These are phyloP conservation scores for Pteruthius melanotis DNA, from an alignment of 2,113 vertebrate species.

Conservation along the genomic window DNA sequence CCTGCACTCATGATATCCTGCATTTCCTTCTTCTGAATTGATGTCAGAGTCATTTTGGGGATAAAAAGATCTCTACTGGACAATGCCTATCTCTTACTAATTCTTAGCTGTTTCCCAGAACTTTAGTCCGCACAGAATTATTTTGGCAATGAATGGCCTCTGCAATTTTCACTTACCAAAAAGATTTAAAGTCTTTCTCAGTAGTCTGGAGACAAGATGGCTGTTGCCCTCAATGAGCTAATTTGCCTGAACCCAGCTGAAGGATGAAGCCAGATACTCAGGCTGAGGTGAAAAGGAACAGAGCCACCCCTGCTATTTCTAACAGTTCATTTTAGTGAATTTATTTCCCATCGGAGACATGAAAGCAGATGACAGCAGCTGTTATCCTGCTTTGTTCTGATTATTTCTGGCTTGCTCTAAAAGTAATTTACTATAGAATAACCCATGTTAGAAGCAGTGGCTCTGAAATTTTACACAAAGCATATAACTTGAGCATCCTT, in stretches of 20 bases:
- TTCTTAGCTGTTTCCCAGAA: not conserved
- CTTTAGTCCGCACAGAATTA: not conserved
- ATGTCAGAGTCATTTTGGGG: not conserved
- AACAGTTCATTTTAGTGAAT: not conserved
- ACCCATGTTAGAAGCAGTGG: not conserved
- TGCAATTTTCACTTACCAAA: not conserved
- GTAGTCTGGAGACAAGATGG: not conserved
- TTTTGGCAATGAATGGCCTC: not conserved
- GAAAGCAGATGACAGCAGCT: not conserved
- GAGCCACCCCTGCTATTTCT: not conserved
- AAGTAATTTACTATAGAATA: not conserved
- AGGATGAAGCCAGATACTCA: not conserved
- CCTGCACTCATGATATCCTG: not conserved
- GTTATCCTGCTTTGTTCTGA: not conserved
- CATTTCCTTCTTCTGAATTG: not conserved
- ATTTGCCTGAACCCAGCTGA: not conserved
- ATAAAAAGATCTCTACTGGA: not conserved
- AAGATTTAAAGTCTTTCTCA: not conserved
- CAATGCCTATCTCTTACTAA: not conserved
- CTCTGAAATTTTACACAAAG: slow-evolving; percentile 14
- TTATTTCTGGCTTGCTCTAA: not conserved
- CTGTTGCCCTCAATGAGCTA: not conserved
- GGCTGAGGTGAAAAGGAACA: not conserved
- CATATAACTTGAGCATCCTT: not conserved
- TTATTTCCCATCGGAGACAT: not conserved